Base-by-base conservation (phyloP, 64 coral and sea anemone genomes). In the Dendronephthya gigantea region DNA sequence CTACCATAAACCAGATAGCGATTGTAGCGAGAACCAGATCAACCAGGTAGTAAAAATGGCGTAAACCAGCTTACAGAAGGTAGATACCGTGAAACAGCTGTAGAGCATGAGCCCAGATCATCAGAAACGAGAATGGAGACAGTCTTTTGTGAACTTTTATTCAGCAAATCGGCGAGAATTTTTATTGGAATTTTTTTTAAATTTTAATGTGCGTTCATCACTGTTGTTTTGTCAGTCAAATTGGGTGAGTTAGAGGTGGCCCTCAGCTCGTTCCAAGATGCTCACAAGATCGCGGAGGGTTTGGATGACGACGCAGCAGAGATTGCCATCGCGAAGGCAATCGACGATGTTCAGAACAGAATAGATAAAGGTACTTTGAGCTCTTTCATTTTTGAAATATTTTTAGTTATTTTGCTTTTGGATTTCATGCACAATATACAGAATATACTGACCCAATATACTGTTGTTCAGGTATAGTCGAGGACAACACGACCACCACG, bases 321-420 rank as follows among this genome's bases (percentile, higher is more conserved):
- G 41, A 91, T 85, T 82, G 95, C 95, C 28, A 92, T 98, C 74
- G 90, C 95, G 4, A 98, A 93, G 65, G 92, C 95, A 32, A 91
- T 98, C 37, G 89, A 83, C 39, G 95, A 98, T 62, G 90, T 98
- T 14, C 93, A 98, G 86, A 89, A 98, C 48, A 91, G 95, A 88
- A 86, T 98, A 82, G 89, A 89, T 45, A 90, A 91, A 91, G 90
- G 95, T 96, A 90, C 9, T 15, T 0, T 7, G 12, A 2, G 2
- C 9, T 19, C 15, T 33, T 79, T 36, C 72, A 62, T 62, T 7
- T 22, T 62, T 8, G 23, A 52, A 52, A 12, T 52, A 52, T 52
- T 12, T 52, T 52, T 0, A 23, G 0, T 62, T 0, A 23, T 62
- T 62, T 15, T 62, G 55, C 6, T 12, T 52, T 52, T 52, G 13